phyloP scores from a whole-genome alignment of 1,140 invertebrate genomes.

The Armadillidium nasatum region DNA sequence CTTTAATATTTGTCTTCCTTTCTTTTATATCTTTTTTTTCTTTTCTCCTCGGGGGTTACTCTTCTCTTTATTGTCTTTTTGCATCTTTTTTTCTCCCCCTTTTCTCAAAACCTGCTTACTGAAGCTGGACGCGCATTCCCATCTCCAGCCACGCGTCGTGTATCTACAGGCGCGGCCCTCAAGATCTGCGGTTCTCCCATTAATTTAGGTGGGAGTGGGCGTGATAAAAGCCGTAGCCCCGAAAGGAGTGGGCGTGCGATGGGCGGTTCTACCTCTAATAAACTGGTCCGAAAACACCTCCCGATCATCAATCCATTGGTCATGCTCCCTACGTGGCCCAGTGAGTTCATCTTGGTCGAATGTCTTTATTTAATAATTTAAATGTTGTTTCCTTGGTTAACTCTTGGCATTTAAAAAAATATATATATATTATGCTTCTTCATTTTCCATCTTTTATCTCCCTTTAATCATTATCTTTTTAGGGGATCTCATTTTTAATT shows the following conservation, averaged over 20 bases:
- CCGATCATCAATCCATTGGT: slow-evolving; percentile 88
- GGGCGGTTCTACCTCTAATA: slow-evolving; percentile 45
- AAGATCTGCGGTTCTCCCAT: slow-evolving; percentile 45
- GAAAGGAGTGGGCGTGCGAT: slow-evolving; percentile 38
- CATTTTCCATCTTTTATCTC: too few relatives aligned
- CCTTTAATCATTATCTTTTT: too few relatives aligned
- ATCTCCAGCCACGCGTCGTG: slow-evolving; percentile 46
- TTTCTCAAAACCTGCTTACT: not conserved
- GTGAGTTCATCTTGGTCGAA: slow-evolving; percentile 54
- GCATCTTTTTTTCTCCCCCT: not conserved
- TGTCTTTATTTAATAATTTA: not conserved
- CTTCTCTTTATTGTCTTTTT: too few relatives aligned
- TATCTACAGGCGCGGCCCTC: slow-evolving; percentile 47
- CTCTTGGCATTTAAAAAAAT: not conserved
- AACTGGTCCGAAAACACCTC: slow-evolving; percentile 46
- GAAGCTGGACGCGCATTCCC: not conserved
- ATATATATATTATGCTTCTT: not conserved
- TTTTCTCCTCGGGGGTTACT: too few relatives aligned
- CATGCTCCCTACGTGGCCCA: slow-evolving; percentile 77
- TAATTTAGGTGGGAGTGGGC: slow-evolving; percentile 42
- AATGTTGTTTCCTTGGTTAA: slow-evolving; percentile 17
- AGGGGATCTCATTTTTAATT: too few relatives aligned
- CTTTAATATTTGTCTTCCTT: too few relatives aligned
- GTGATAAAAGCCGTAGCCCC: slow-evolving; percentile 45
- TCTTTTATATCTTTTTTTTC: too few relatives aligned